phyloP scores from a whole-genome alignment of 1,140 invertebrate genomes.

The Zaprionus vittiger region DNA sequence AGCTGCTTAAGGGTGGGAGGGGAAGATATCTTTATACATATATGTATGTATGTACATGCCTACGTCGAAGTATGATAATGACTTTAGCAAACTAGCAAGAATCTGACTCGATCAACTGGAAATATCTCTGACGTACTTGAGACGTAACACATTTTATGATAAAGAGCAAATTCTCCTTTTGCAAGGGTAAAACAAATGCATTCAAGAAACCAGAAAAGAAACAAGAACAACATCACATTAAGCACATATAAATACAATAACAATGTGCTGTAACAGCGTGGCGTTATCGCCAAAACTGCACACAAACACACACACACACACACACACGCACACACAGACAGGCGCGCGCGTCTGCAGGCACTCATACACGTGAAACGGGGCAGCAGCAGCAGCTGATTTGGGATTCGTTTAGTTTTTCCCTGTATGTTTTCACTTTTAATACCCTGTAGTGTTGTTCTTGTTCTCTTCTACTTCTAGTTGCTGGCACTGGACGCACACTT shows the following conservation, averaged over 20 bases:
- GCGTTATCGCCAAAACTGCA: constrained; percentile 7
- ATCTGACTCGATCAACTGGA: neutral
- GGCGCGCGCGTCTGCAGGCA: neutral
- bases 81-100: neutral
- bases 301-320: constrained; percentile 11
- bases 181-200: constrained; percentile 2
- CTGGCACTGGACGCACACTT: constrained; percentile 30
- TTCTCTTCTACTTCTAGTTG: neutral
- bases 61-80: neutral
- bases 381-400: constrained; percentile 12
- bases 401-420: neutral
- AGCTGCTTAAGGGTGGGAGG: neutral
- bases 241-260: constrained; percentile 1
- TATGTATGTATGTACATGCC: neutral
- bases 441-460: neutral
- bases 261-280: constrained; percentile 22
- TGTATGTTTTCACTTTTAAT: constrained; percentile 26
- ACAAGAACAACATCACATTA: neutral
- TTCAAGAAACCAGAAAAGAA: constrained; percentile 11
- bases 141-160: constrained; percentile 4
- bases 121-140: constrained; percentile 5
- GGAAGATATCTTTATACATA: neutral
- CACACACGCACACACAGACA: constrained; percentile 14
- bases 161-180: neutral
- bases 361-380: neutral